phyloP scores from a whole-genome alignment of 2,888 invertebrate genomes.

The Icerya purchasi region DNA sequence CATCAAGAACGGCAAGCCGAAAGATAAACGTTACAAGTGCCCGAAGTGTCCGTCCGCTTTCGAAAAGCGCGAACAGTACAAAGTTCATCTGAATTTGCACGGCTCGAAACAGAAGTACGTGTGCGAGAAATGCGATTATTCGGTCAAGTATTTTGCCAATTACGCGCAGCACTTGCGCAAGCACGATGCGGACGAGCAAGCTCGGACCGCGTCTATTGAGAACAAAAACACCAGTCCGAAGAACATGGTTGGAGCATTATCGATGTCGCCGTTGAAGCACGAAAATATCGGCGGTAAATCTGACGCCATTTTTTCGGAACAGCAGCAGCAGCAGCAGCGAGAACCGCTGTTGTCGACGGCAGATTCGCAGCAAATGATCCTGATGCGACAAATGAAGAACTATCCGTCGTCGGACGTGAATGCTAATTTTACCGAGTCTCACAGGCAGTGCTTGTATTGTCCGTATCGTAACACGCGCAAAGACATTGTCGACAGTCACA shows the following conservation, averaged over 20 bases:
- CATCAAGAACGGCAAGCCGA: constrained; percentile 47
- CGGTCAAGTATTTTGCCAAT: constrained; percentile 67
- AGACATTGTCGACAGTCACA: constrained; percentile 51
- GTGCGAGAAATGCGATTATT: constrained; percentile 68
- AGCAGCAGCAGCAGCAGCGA: no score
- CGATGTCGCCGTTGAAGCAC: not conserved
- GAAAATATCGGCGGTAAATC: constrained; percentile 12
- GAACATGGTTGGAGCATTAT: not conserved
- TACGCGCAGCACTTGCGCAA: constrained; percentile 61
- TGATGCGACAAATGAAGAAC: constrained; percentile 31
- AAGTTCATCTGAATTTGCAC: constrained; percentile 58
- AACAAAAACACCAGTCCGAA: not conserved
- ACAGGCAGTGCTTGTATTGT: constrained; percentile 50
- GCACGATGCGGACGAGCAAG: constrained; percentile 30
- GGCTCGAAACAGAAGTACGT: constrained; percentile 63
- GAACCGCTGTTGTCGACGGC: constrained; percentile 37
- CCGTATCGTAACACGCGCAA: constrained; percentile 54
- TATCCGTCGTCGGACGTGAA: not conserved
- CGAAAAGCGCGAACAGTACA: constrained; percentile 64
- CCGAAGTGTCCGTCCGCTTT: constrained; percentile 72
- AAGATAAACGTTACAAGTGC: constrained; percentile 59
- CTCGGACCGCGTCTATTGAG: not conserved
- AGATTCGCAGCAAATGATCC: constrained; percentile 38
- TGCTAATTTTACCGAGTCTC: constrained; percentile 34
- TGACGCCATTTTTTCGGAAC: constrained; percentile 29